A percentile compares a stretch with the other conserved stretches of the same genome.
These are phyloP conservation scores for Phyllostomus discolor DNA, from an alignment of 2,113 vertebrate species.

Conservation along the genomic window DNA sequence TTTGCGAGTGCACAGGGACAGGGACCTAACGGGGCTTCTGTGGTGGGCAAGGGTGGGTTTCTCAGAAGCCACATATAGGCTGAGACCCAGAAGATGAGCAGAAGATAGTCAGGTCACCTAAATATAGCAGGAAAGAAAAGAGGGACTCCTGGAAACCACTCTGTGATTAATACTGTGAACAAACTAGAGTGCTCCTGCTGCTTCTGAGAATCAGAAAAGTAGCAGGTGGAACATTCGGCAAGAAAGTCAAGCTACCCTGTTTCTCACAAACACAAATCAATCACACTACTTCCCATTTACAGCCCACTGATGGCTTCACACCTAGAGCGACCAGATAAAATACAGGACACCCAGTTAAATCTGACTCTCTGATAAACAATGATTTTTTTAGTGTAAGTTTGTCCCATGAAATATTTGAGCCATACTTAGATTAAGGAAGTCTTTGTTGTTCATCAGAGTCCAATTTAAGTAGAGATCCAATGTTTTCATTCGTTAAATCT, in stretches of 20 bases:
- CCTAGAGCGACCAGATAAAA: background rate
- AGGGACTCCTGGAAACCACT: background rate
- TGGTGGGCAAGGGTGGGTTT: background rate
- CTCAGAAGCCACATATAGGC: background rate
- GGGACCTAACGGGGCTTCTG: background rate
- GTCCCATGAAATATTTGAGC: background rate
- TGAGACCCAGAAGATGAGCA: background rate
- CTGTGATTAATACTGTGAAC: background rate
- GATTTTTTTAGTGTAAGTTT: background rate
- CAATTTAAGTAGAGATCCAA: background rate
- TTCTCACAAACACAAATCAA: background rate
- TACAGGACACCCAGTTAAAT: background rate
- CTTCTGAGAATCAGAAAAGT: background rate
- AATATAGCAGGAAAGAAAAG: background rate
- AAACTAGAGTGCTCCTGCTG: accelerated
- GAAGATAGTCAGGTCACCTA: background rate
- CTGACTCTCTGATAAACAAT: background rate
- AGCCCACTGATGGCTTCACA: background rate
- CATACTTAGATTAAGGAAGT: background rate
- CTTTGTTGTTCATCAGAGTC: background rate
- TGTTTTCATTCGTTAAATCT: background rate
- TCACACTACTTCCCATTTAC: background rate
- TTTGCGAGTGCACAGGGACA: background rate
- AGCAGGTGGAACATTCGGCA: background rate
- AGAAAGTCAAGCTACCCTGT: background rate